phyloP scores from a whole-genome alignment of 2,888 invertebrate species.

The Lepidochrysops patricia region DNA sequence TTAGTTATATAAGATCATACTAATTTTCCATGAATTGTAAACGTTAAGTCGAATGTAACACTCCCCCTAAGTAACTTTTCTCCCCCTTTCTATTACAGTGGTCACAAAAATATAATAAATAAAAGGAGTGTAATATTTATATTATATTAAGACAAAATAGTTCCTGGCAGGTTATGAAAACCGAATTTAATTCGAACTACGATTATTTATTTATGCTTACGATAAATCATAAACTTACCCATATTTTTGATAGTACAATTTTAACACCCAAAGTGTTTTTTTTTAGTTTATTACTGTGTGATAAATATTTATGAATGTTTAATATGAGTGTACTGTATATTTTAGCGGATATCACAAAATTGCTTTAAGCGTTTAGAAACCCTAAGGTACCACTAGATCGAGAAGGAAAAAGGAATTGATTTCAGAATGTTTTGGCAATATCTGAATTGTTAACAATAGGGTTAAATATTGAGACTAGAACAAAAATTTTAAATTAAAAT shows the following conservation, averaged over 20 bases:
- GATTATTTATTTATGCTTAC: background rate
- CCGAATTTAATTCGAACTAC: background rate
- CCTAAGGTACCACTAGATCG: no score
- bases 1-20: no score
- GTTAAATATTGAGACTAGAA: no score
- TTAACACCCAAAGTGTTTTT: background rate
- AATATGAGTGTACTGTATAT: background rate
- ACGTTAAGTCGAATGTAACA: background rate
- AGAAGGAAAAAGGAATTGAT: no score
- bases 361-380: background rate
- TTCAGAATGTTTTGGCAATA: no score
- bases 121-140: background rate
- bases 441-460: no score
- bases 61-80: background rate
- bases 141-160: background rate
- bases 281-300: background rate
- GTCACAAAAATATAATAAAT: background rate
- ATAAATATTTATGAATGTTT: background rate
- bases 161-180: background rate
- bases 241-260: background rate
- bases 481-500: no score
- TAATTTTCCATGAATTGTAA: no score
- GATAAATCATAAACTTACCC: background rate
- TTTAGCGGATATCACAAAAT: background rate
- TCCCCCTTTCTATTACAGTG: background rate